phyloP scores from a whole-genome alignment of 2,113 vertebrate species.

The Mirounga angustirostris region DNA sequence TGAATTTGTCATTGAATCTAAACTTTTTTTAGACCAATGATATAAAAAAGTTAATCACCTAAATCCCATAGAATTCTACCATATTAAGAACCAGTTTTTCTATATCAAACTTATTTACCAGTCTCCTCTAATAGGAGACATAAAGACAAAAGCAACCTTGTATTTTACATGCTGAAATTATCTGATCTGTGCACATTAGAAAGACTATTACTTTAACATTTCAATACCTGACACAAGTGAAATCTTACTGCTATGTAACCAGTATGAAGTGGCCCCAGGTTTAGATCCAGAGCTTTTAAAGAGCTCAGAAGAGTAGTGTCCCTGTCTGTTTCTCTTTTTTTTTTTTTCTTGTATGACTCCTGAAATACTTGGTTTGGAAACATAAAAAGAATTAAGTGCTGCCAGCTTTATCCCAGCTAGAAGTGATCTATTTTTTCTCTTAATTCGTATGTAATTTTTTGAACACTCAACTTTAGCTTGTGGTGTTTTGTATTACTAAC shows the following conservation, averaged over 20 bases:
- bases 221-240: neutral
- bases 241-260: neutral
- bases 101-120: neutral
- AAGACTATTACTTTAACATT: neutral
- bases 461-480: neutral
- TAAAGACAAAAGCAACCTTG: neutral
- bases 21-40: slow-evolving; percentile 25
- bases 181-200: neutral
- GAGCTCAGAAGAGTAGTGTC: neutral
- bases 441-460: neutral
- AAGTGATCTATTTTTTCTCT: neutral
- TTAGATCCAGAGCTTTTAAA: neutral
- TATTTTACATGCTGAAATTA: slow-evolving; percentile 30
- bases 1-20: slow-evolving; percentile 69
- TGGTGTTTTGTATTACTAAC: neutral
- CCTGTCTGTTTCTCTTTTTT: neutral
- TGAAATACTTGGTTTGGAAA: neutral
- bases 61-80: slow-evolving; percentile 30
- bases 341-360: neutral
- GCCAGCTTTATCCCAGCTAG: neutral
- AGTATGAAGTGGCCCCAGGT: neutral
- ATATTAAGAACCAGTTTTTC: neutral
- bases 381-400: neutral
- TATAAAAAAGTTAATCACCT: slow-evolving; percentile 37
- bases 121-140: neutral